A percentile compares a stretch with the other conserved stretches of the same genome.
Conservation (phyloP, 1,140 invertebrate genomes). For the Macrobrachium nipponense region DNA sequence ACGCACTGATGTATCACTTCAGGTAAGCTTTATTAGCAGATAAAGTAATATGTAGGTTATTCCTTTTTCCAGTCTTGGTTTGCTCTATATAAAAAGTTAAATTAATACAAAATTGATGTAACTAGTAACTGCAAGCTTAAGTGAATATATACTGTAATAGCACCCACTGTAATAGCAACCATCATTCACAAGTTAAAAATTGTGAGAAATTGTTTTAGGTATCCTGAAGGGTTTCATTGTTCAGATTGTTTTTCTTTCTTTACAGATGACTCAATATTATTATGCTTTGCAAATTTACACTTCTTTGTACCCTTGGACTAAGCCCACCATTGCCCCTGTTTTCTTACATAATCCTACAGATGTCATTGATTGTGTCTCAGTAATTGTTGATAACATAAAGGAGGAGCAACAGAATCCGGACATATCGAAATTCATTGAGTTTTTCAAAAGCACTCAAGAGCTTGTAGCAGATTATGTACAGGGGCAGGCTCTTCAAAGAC, state of each 20-base stretch:
- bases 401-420: conserved; percentile 1
- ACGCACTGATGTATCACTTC: conserved; percentile 54
- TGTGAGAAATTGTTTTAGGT: too few relatives aligned
- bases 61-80: neutral
- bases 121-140: too few relatives aligned
- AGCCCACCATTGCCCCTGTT: conserved; percentile 52
- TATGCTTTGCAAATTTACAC: conserved; percentile 63
- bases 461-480: conserved; percentile 69
- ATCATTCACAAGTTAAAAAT: too few relatives aligned
- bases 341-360: conserved; percentile 49
- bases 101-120: neutral
- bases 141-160: too few relatives aligned
- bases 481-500: conserved; percentile 67
- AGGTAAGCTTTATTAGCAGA: conserved; percentile 25
- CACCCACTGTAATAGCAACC: too few relatives aligned
- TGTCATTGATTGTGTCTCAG: conserved; percentile 47
- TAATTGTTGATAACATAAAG: conserved; percentile 16
- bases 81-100: neutral
- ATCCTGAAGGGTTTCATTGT: neutral
- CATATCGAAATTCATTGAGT: conserved; percentile 44
- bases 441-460: conserved; percentile 50
- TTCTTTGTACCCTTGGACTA: conserved; percentile 52
- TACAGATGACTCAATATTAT: conserved; percentile 61
- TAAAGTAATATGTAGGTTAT: neutral
- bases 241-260: neutral